Evolutionary conservation across 2,113 vertebrate species (phyloP).

Genomic region (Engystomops pustulosus): DNA sequence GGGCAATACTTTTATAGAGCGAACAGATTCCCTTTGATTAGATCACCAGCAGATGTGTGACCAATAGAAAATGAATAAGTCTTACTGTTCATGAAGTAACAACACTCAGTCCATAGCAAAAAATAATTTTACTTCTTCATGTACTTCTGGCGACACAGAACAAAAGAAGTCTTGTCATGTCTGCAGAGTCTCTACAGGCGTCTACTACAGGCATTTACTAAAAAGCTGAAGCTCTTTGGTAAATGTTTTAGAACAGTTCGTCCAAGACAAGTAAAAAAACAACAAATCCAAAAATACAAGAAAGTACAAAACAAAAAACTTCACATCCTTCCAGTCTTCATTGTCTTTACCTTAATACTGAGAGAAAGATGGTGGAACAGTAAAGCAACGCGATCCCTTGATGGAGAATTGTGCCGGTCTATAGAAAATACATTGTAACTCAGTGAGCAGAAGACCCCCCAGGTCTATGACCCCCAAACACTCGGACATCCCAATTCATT

Average conservation of each 20-base stretch:
- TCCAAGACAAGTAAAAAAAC: not conserved
- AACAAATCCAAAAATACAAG: not conserved
- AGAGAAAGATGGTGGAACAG: not conserved
- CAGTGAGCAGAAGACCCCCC: too few species aligned
- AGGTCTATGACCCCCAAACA: too few species aligned
- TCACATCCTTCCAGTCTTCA: not conserved
- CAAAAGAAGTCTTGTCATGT: slow-evolving; percentile 25
- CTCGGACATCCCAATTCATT: not conserved
- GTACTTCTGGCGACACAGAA: not conserved
- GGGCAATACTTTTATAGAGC: too few species aligned
- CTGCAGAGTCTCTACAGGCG: not conserved
- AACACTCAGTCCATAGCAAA: not conserved
- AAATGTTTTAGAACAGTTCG: not conserved
- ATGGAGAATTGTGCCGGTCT: not conserved
- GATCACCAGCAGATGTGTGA: not conserved
- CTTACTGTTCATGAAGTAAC: not conserved
- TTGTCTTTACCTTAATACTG: not conserved
- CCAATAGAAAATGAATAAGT: too few species aligned
- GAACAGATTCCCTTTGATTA: too few species aligned
- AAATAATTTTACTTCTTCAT: slow-evolving; percentile 35
- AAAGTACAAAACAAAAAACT: slow-evolving; percentile 12
- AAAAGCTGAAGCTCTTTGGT: slow-evolving; percentile 33
- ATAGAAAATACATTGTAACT: not conserved
- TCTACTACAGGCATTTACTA: not conserved
- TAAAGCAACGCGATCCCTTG: not conserved